Conservation (phyloP, 2,888 invertebrate genomes). For the Dascillus cervinus region DNA sequence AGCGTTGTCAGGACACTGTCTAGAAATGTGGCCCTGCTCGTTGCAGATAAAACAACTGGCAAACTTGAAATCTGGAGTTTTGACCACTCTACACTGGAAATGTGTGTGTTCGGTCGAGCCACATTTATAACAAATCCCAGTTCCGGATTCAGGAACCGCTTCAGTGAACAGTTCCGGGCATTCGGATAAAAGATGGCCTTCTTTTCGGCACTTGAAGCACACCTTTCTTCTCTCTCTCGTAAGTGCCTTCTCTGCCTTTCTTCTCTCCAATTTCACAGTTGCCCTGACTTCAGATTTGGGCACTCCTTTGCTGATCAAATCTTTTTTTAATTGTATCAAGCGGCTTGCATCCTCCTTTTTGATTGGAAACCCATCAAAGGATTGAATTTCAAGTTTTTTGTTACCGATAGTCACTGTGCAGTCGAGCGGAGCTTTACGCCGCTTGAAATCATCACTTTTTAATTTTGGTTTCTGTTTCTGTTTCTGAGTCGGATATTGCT, state of each 20-base stretch:
- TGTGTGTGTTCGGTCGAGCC: slow-evolving; percentile 82
- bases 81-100: slow-evolving; percentile 63
- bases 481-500: slow-evolving; percentile 8
- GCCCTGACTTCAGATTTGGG: slow-evolving; percentile 58
- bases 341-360: slow-evolving; percentile 63
- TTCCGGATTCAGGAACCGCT: slow-evolving; percentile 44
- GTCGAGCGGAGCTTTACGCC: slow-evolving; percentile 40
- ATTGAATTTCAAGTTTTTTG: slow-evolving; percentile 51
- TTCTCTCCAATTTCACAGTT: slow-evolving; percentile 60
- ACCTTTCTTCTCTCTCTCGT: slow-evolving; percentile 59
- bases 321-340: slow-evolving; percentile 51
- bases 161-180: slow-evolving; percentile 63
- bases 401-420: slow-evolving; percentile 55
- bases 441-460: slow-evolving; percentile 31
- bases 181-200: slow-evolving; percentile 73
- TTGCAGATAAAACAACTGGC: slow-evolving; percentile 86
- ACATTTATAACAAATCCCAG: slow-evolving; percentile 81
- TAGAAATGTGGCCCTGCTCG: slow-evolving; percentile 79
- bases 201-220: slow-evolving; percentile 72
- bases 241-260: slow-evolving; percentile 65
- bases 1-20: slow-evolving; percentile 82
- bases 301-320: slow-evolving; percentile 59
- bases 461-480: slow-evolving; percentile 18
- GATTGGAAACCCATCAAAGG: slow-evolving; percentile 65
- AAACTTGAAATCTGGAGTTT: slow-evolving; percentile 62